A percentile compares a stretch with the other conserved stretches of the same genome.
Evolutionary conservation across 30 jellyfish, hydroid and myxozoan genomes (phyloP).

Genomic region (Cassiopea andromeda): DNA sequence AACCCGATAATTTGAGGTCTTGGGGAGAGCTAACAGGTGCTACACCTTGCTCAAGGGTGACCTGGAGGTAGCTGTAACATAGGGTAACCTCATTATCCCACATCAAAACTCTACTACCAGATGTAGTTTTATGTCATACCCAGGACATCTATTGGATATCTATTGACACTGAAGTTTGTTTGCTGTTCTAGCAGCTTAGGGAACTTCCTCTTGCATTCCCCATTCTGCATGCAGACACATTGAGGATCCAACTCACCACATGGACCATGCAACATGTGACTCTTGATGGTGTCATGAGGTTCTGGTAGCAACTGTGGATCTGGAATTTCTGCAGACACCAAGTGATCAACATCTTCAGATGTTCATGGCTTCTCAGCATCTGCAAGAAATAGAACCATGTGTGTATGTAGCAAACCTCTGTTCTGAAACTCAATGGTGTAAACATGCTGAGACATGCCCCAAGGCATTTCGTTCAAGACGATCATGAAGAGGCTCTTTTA

Average conservation of each 20-base stretch:
- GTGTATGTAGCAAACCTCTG: background rate
- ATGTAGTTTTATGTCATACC: no score
- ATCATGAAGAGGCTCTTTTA: background rate
- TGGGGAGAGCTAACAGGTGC: no score
- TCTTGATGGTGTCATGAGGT: background rate
- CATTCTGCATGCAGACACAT: background rate
- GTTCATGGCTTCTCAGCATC: background rate
- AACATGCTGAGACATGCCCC: constrained; percentile 3
- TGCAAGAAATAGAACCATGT: background rate
- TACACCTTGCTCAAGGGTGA: no score
- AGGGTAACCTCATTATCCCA: no score
- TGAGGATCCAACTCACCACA: background rate
- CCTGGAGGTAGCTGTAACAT: no score
- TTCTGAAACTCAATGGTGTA: background rate
- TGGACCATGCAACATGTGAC: background rate
- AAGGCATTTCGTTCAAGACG: background rate
- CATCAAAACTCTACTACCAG: no score
- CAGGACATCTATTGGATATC: no score
- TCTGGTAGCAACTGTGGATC: background rate
- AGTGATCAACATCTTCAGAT: background rate
- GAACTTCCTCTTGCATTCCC: background rate
- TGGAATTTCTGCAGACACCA: constrained; percentile 6
- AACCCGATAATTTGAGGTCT: no score
- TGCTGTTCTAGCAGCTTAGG: background rate
- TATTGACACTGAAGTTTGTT: background rate